phyloP scores from a whole-genome alignment of 2,113 vertebrate species.

The Calidris pugnax region DNA sequence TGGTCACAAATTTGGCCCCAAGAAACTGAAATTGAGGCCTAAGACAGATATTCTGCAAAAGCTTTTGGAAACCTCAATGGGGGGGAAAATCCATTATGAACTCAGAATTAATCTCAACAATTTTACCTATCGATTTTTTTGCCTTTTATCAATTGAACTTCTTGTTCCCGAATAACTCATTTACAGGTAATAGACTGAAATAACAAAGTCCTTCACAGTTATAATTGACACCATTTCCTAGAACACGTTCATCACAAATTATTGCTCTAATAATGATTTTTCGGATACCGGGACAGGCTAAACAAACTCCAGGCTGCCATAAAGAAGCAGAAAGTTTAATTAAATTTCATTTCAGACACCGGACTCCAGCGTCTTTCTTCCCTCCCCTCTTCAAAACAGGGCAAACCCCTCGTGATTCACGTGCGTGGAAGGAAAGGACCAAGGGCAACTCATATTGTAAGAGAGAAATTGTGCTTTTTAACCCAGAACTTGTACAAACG shows the following conservation, averaged over 20 bases:
- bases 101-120: slow-evolving; percentile 36
- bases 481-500: not conserved
- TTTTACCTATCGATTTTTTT: slow-evolving; percentile 50
- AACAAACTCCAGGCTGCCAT: not conserved
- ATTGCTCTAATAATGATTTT: slow-evolving; percentile 19
- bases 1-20: not conserved
- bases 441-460: rapidly evolving
- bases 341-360: not conserved
- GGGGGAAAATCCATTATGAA: not conserved
- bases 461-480: not conserved
- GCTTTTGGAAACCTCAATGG: not conserved
- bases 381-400: not conserved
- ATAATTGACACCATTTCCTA: slow-evolving; percentile 19
- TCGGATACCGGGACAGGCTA: not conserved
- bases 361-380: not conserved
- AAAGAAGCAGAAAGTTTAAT: not conserved
- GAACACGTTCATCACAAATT: slow-evolving; percentile 7
- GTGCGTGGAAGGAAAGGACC: rapidly evolving
- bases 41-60: not conserved
- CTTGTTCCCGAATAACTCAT: slow-evolving; percentile 59
- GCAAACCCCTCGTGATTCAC: not conserved
- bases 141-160: slow-evolving; percentile 38
- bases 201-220: not conserved
- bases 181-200: slow-evolving; percentile 49
- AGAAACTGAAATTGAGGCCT: not conserved